Percentiles rank a stretch among this genome's conserved stretches.
Evolutionary conservation across 2,888 invertebrate genomes (phyloP).

Genomic region (Carterocephalus palaemon): DNA sequence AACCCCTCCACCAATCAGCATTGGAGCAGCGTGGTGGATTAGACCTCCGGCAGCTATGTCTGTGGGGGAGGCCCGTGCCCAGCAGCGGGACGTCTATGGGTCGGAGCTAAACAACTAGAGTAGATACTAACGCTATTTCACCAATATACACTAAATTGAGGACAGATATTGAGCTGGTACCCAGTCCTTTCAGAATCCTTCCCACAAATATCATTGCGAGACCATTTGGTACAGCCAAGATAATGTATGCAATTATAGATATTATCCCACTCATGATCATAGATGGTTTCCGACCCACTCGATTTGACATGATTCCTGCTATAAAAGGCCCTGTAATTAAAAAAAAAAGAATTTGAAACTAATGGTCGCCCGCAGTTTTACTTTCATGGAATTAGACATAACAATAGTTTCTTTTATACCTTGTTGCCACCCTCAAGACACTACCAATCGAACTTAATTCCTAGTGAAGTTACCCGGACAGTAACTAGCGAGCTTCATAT

Average conservation of each 20-base stretch:
- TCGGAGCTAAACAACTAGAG: background rate
- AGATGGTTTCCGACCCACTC: conserved; percentile 29
- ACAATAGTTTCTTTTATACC: background rate
- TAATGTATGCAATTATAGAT: conserved; percentile 9
- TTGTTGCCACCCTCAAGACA: background rate
- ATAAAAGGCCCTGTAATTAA: conserved; percentile 27
- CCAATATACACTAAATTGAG: conserved; percentile 42
- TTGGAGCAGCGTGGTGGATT: too few species aligned
- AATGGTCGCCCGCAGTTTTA: background rate
- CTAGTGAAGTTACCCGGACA: background rate
- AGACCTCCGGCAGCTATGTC: too few species aligned
- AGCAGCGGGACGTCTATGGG: too few species aligned
- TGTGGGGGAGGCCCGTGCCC: too few species aligned
- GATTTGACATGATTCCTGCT: conserved; percentile 28
- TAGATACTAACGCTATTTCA: conserved; percentile 43
- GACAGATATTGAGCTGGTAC: conserved; percentile 34
- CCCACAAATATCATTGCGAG: conserved; percentile 34
- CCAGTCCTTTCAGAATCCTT: conserved; percentile 36
- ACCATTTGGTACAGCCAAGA: conserved; percentile 26
- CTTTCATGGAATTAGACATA: background rate
- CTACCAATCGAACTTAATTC: background rate
- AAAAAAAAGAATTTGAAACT: background rate
- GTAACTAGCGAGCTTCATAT: background rate
- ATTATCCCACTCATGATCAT: conserved; percentile 16
- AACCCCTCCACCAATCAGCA: too few species aligned